phyloP scores from a whole-genome alignment of 2,797 vertebrate species.

The Oryzias sinensis region DNA sequence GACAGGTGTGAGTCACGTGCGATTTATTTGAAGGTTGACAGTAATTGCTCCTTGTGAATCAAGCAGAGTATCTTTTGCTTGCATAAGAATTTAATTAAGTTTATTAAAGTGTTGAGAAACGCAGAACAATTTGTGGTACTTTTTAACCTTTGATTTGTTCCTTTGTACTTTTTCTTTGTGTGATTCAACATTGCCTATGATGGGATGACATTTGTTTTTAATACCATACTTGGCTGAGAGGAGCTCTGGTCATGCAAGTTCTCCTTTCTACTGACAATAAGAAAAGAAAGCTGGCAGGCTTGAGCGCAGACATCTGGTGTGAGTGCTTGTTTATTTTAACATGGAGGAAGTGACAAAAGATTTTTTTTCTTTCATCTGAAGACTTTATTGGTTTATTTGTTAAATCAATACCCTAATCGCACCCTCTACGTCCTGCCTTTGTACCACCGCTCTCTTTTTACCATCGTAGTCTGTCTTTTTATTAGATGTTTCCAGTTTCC shows the following conservation, averaged over 20 bases:
- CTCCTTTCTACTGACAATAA: conserved; percentile 29
- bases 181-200: conserved; percentile 29
- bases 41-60: conserved; percentile 60
- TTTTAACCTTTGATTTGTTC: conserved; percentile 17
- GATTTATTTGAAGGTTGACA: conserved; percentile 57
- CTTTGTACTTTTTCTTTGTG: conserved; percentile 8
- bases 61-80: conserved; percentile 33
- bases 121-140: conserved; percentile 9
- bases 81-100: conserved; percentile 20
- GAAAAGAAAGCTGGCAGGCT: conserved; percentile 22
- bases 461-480: conserved; percentile 26
- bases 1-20: conserved; percentile 72
- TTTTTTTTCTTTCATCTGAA: conserved; percentile 48
- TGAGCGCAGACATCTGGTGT: conserved; percentile 49
- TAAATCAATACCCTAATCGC: conserved; percentile 50
- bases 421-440: conserved; percentile 8
- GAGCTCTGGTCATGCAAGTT: conserved; percentile 15
- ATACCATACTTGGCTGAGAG: conserved; percentile 12
- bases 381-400: conserved; percentile 56
- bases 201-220: conserved; percentile 27
- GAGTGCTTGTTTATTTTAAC: conserved; percentile 59
- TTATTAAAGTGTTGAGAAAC: conserved; percentile 12
- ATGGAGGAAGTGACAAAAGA: conserved; percentile 54
- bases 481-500: conserved; percentile 11
- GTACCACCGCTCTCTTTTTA: conserved; percentile 30